phyloP scores from a whole-genome alignment of 2,888 invertebrate genomes.

The Ypsolopha sequella region DNA sequence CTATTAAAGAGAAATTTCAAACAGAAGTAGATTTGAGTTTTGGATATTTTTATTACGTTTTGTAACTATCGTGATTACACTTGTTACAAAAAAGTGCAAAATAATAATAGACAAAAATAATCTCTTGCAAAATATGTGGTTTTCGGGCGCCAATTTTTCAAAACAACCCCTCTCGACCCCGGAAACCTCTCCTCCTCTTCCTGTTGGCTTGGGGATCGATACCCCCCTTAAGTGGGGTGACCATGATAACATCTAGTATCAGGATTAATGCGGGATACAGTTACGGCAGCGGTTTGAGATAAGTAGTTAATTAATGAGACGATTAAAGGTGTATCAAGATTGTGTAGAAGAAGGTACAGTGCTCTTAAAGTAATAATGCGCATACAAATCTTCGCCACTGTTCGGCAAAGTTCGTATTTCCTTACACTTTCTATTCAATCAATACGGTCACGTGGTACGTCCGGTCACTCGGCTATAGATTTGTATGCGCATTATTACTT shows the following conservation, averaged over 20 bases:
- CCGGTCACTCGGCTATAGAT: no score
- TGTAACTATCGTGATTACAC: neutral
- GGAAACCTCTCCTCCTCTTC: constrained; percentile 49
- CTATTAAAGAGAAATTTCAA: constrained; percentile 1
- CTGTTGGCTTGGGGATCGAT: constrained; percentile 63
- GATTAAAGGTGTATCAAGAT: neutral
- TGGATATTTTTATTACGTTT: neutral
- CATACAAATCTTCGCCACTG: no score
- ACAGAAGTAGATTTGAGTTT: neutral
- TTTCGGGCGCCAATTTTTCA: constrained; percentile 63
- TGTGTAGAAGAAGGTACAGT: no score
- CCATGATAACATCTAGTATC: constrained; percentile 18
- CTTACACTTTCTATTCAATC: no score
- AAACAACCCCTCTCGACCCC: constrained; percentile 44
- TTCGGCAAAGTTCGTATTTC: no score
- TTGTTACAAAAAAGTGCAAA: neutral
- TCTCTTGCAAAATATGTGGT: neutral
- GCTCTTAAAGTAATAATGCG: no score
- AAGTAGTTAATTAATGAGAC: constrained; percentile 1
- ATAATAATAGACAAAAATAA: neutral
- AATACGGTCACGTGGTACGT: no score
- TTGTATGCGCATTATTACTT: no score
- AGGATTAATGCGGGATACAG: neutral
- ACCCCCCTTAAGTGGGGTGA: constrained; percentile 46
- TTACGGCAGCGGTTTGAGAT: neutral